Evolutionary conservation across 1,140 invertebrate species (phyloP).

Genomic region (Apis mellifera): Amel_HAv3.1 CM009942.2:10781501-10782000

Average conservation of each 20-base stretch:
- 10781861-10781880: constrained; percentile 21
- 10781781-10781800: constrained; percentile 10
- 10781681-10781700: constrained; percentile 2
- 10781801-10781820: not conserved
- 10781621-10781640: no score
- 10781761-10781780: constrained; percentile 27
- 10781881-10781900: constrained; percentile 24
- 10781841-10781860: not conserved
- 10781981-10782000: not conserved
- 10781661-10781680: not conserved
- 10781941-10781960: not conserved
- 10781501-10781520: no score
- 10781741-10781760: not conserved
- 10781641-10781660: no score
- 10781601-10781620: no score
- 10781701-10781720: not conserved
- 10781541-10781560: no score
- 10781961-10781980: constrained; percentile 20
- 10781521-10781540: no score
- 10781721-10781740: not conserved
- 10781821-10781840: not conserved
- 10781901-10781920: constrained; percentile 36
- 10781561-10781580: no score
- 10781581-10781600: no score
- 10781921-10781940: constrained; percentile 25